Evolutionary conservation across 2,797 vertebrate genomes (phyloP).

Genomic region (Poeciliopsis gracilis): DNA sequence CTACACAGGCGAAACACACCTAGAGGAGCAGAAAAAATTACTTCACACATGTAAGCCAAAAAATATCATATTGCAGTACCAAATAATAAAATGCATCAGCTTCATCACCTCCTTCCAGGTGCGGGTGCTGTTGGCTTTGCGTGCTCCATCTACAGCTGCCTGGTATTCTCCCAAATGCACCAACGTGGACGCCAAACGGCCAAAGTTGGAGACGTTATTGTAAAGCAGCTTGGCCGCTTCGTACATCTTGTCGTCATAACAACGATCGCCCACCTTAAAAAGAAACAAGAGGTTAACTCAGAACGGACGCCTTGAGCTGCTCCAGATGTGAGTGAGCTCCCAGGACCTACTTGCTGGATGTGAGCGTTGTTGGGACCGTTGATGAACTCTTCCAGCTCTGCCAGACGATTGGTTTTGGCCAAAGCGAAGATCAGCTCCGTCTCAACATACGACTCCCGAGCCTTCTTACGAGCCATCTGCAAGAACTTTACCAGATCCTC

Average conservation of each 20-base stretch:
- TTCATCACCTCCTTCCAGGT: conserved; percentile 92
- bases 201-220: conserved; percentile 92
- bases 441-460: conserved; percentile 90
- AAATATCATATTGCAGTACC: not conserved
- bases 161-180: conserved; percentile 94
- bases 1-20: conserved; percentile 95
- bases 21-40: conserved; percentile 52
- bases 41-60: not conserved
- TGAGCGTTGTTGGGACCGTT: conserved; percentile 99
- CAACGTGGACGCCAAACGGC: conserved; percentile 90
- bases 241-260: conserved; percentile 93
- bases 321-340: not conserved
- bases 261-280: conserved; percentile 90
- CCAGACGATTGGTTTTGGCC: conserved; percentile 93
- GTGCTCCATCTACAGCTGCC: conserved; percentile 92
- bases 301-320: not conserved
- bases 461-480: conserved; percentile 95
- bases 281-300: not conserved
- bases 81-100: not conserved
- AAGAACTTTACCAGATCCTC: conserved; percentile 95
- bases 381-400: conserved; percentile 97
- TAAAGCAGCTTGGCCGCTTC: conserved; percentile 92
- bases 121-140: conserved; percentile 92
- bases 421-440: conserved; percentile 94
- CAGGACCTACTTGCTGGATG: conserved; percentile 91